phyloP scores from a whole-genome alignment of 92 coral and sea anemone species.

The Meandrina meandrites region DNA sequence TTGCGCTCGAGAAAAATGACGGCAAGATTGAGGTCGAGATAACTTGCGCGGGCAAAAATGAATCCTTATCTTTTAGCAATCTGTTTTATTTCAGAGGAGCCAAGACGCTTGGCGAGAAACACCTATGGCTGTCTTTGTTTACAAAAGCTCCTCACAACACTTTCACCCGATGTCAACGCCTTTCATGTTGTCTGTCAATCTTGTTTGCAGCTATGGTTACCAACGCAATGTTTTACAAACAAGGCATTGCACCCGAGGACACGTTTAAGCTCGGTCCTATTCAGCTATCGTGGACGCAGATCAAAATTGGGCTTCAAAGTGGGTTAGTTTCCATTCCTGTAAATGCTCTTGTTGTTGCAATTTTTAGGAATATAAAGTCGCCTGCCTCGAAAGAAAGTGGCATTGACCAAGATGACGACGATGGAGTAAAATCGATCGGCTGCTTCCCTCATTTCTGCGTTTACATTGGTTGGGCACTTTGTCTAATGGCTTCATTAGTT shows the following conservation, averaged over 20 bases:
- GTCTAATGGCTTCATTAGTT: slow-evolving; percentile 66
- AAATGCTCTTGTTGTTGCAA: slow-evolving; percentile 77
- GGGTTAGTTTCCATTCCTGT: slow-evolving; percentile 87
- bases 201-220: slow-evolving; percentile 85
- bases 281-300: slow-evolving; percentile 81
- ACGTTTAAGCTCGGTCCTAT: slow-evolving; percentile 81
- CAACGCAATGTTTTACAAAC: slow-evolving; percentile 94
- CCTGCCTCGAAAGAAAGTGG: slow-evolving; percentile 3
- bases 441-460: slow-evolving; percentile 78
- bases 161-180: slow-evolving; percentile 84
- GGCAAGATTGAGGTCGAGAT: slow-evolving; percentile 72
- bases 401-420: neutral
- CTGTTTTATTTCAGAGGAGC: slow-evolving; percentile 76
- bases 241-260: slow-evolving; percentile 64
- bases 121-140: slow-evolving; percentile 82
- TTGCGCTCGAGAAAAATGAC: slow-evolving; percentile 77
- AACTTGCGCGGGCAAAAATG: slow-evolving; percentile 68
- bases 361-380: slow-evolving; percentile 73
- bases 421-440: slow-evolving; percentile 54
- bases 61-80: slow-evolving; percentile 74
- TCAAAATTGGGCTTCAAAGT: slow-evolving; percentile 91
- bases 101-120: slow-evolving; percentile 78
- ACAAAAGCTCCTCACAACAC: slow-evolving; percentile 88
- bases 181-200: slow-evolving; percentile 81
- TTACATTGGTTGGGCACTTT: slow-evolving; percentile 81